Conservation (phyloP, 2,888 invertebrate species). For the Orthonychiurus folsomi region DNA sequence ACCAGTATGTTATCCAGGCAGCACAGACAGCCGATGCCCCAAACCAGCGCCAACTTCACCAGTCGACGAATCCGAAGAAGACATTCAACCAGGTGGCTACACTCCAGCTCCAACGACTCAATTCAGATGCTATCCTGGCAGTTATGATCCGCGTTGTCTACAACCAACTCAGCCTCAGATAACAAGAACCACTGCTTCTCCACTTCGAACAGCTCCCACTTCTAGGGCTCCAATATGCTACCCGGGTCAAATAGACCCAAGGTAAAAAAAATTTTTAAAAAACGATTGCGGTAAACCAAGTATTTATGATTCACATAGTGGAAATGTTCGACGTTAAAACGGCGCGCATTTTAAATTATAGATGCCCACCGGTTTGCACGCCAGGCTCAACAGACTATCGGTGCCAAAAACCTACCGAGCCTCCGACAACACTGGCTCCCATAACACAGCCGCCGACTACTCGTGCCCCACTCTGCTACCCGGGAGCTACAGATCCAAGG, state of each 20-base stretch:
- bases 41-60: conserved; percentile 10
- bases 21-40: conserved; percentile 19
- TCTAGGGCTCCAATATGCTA: conserved; percentile 42
- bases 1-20: conserved; percentile 42
- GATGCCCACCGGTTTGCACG: conserved; percentile 38
- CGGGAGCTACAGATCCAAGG: conserved; percentile 19
- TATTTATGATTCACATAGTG: no score
- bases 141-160: conserved; percentile 30
- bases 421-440: neutral
- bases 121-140: conserved; percentile 37
- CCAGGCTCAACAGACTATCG: conserved; percentile 42
- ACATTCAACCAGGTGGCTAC: conserved; percentile 6
- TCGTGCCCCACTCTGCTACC: conserved; percentile 42
- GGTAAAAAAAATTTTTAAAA: no score
- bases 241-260: conserved; percentile 16
- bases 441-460: neutral
- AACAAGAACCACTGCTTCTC: conserved; percentile 34
- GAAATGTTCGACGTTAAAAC: no score
- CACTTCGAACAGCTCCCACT: conserved; percentile 15
- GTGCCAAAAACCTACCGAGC: conserved; percentile 37
- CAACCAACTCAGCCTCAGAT: conserved; percentile 33
- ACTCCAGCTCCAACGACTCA: conserved; percentile 1
- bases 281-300: no score
- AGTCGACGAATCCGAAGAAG: conserved; percentile 14
- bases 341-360: no score